phyloP scores from a whole-genome alignment of 2,113 vertebrate species.

The Pluvianellus socialis region DNA sequence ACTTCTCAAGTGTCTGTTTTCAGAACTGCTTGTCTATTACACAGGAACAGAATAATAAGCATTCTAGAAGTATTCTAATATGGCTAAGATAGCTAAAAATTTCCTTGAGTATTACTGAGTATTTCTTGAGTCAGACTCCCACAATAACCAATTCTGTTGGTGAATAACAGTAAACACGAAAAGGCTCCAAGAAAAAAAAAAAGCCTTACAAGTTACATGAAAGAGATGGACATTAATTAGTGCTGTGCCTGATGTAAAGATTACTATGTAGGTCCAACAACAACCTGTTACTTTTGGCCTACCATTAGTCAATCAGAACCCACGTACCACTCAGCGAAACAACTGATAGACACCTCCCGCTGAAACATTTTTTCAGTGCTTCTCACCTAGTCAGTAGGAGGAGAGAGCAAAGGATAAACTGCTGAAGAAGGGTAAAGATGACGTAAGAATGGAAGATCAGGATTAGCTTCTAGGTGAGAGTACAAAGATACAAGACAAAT shows the following conservation, averaged over 20 bases:
- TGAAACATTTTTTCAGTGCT: background rate
- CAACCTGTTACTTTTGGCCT: constrained; percentile 7
- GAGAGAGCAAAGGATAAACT: background rate
- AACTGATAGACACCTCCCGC: background rate
- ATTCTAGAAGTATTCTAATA: background rate
- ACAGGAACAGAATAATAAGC: background rate
- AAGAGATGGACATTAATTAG: background rate
- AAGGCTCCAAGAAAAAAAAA: background rate
- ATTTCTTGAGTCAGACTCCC: background rate
- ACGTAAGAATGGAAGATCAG: background rate
- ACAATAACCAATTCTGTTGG: background rate
- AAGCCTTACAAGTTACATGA: background rate
- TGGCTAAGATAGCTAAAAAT: background rate
- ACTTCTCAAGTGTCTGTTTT: background rate
- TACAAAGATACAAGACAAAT: background rate
- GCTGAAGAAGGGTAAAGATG: background rate
- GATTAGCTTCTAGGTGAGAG: background rate
- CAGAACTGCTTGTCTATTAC: background rate
- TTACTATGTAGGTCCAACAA: background rate
- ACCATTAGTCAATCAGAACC: background rate
- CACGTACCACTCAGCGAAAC: background rate
- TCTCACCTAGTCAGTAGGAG: background rate
- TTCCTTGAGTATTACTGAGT: background rate
- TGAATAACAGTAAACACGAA: background rate
- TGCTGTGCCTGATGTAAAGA: background rate